These are phyloP conservation scores for Brachypalpus laphriformis DNA, from an alignment of 2,888 invertebrate genomes.

Conservation along the genomic window DNA sequence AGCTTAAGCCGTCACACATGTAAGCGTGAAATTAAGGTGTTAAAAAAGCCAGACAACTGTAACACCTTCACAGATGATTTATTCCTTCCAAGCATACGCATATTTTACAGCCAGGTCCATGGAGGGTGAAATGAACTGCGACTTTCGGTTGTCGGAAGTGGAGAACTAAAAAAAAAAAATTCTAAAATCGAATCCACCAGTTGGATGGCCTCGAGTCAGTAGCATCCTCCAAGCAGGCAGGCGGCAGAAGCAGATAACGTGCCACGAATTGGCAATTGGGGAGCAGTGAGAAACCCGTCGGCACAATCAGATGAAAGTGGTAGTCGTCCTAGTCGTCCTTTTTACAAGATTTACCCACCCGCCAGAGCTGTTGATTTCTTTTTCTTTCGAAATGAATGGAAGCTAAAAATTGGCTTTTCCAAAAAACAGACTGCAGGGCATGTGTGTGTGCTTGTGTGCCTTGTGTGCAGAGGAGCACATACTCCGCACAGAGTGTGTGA, in stretches of 20 bases:
- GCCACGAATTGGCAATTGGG: slow-evolving; percentile 65
- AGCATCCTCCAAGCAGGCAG: not conserved
- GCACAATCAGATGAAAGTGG: slow-evolving; percentile 52
- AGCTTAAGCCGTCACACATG: slow-evolving; percentile 71
- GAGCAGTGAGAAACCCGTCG: slow-evolving; percentile 23
- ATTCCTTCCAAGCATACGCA: slow-evolving; percentile 66
- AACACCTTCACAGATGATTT: slow-evolving; percentile 74
- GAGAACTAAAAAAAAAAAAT: slow-evolving; percentile 58
- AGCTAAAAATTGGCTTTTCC: slow-evolving; percentile 60
- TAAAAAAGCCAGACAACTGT: slow-evolving; percentile 74
- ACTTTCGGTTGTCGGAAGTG: slow-evolving; percentile 21
- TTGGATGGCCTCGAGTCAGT: slow-evolving; percentile 57
- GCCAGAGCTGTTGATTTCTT: slow-evolving; percentile 16
- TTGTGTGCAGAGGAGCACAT: not conserved
- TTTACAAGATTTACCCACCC: not conserved
- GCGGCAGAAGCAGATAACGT: slow-evolving; percentile 60
- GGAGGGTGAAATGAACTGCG: slow-evolving; percentile 69
- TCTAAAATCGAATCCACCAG: slow-evolving; percentile 74
- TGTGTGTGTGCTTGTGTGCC: slow-evolving; percentile 26
- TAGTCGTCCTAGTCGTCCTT: slow-evolving; percentile 22
- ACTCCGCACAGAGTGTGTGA: slow-evolving; percentile 29
- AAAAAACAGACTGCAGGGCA: slow-evolving; percentile 60
- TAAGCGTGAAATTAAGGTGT: slow-evolving; percentile 74
- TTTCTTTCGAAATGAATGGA: slow-evolving; percentile 16
- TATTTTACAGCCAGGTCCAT: slow-evolving; percentile 59